These are phyloP conservation scores for Lophius americanus DNA, from an alignment of 2,797 vertebrate genomes.

Conservation along the genomic window DNA sequence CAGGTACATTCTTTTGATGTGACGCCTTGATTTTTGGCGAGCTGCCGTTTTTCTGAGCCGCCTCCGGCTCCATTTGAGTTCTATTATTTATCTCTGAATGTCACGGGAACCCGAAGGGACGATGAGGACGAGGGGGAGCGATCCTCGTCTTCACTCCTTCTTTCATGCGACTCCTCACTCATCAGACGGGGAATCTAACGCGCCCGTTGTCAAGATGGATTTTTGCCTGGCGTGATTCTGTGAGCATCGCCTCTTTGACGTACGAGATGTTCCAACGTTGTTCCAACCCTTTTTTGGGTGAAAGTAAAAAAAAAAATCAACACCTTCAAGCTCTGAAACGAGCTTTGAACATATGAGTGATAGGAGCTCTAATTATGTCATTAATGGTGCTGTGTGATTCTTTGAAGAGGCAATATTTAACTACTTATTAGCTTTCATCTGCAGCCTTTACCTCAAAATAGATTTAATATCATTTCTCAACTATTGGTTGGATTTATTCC, in stretches of 20 bases:
- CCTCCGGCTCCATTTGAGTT: slow-evolving; percentile 54
- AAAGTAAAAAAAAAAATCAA: too few species aligned
- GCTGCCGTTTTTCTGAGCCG: slow-evolving; percentile 35
- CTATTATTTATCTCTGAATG: slow-evolving; percentile 64
- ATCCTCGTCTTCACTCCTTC: slow-evolving; percentile 38
- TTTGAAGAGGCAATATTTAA: too few species aligned
- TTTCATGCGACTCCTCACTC: slow-evolving; percentile 35
- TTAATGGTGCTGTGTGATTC: too few species aligned
- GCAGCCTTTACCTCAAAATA: too few species aligned
- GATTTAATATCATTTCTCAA: too few species aligned
- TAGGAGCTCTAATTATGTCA: too few species aligned
- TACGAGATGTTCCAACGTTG: too few species aligned
- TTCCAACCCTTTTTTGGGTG: too few species aligned
- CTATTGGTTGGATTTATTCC: too few species aligned
- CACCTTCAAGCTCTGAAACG: too few species aligned
- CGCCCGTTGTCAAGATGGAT: not conserved
- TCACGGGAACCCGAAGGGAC: slow-evolving; percentile 28
- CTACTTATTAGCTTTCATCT: too few species aligned
- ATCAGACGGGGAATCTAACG: slow-evolving; percentile 2
- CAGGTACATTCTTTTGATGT: slow-evolving; percentile 61
- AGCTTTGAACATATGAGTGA: too few species aligned
- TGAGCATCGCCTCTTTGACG: not conserved
- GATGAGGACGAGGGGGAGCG: slow-evolving; percentile 35
- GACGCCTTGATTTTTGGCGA: slow-evolving; percentile 40
- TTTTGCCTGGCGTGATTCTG: slow-evolving; percentile 39